Conservation (phyloP, 2,797 vertebrate species). For the Otolemur crassicaudatus region DNA sequence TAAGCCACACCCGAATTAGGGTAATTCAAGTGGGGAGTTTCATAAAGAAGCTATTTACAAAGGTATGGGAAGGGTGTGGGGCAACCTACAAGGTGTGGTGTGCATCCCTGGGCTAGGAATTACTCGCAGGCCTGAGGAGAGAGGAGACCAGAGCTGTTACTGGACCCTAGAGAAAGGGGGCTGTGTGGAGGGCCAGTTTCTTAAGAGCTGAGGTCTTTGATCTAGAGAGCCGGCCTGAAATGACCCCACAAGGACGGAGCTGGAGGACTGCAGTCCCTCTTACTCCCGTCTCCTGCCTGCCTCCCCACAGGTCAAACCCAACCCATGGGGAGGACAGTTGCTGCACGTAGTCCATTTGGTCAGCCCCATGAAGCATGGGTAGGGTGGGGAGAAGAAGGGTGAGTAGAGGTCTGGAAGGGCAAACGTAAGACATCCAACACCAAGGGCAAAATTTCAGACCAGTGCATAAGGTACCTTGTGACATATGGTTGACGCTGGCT, state of each 20-base stretch:
- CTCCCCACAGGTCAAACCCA: background rate
- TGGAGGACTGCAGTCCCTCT: background rate
- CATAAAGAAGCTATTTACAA: background rate
- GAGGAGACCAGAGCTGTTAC: too few relatives aligned
- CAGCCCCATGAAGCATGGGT: background rate
- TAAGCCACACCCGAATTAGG: background rate
- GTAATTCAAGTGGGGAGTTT: background rate
- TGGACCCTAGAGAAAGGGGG: background rate
- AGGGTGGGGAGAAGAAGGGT: background rate
- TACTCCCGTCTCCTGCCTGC: background rate
- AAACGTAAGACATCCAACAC: background rate
- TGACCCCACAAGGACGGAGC: background rate
- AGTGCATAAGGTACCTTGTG: background rate
- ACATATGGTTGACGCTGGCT: background rate
- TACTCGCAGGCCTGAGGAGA: background rate
- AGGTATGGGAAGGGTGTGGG: background rate
- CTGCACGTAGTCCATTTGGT: accelerated
- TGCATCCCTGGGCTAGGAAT: background rate
- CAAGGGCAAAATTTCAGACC: background rate
- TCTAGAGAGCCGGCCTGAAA: background rate
- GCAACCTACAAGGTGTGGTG: background rate
- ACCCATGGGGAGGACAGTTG: background rate
- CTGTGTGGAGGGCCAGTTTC: too few relatives aligned
- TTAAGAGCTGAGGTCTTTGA: background rate
- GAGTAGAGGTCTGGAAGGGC: background rate